phyloP scores from a whole-genome alignment of 2,888 invertebrate genomes.

The Leucoptera coffeella region DNA sequence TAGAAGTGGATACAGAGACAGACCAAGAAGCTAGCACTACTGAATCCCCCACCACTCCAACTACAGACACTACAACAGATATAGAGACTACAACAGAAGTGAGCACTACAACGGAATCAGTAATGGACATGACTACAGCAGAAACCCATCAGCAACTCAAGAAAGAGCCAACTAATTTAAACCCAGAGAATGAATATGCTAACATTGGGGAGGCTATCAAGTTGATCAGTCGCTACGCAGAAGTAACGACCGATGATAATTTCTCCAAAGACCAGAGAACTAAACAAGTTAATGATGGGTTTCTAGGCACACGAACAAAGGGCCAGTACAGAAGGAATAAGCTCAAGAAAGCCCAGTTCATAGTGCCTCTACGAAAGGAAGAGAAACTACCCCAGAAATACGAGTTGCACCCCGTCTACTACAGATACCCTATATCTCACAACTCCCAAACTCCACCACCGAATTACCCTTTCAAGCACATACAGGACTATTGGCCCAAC shows the following conservation, averaged over 20 bases:
- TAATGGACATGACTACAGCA: not conserved
- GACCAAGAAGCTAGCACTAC: not conserved
- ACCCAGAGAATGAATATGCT: slow-evolving; percentile 40
- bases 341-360: slow-evolving; percentile 15
- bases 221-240: slow-evolving; percentile 41
- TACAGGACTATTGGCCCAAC: slow-evolving; percentile 43
- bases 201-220: slow-evolving; percentile 46
- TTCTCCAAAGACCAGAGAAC: slow-evolving; percentile 33
- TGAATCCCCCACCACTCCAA: not conserved
- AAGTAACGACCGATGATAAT: slow-evolving; percentile 43
- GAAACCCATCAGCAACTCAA: slow-evolving; percentile 11
- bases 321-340: slow-evolving; percentile 35
- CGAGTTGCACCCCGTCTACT: slow-evolving; percentile 12
- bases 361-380: slow-evolving; percentile 9
- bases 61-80: not conserved
- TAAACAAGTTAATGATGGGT: slow-evolving; percentile 17
- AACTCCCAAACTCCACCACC: slow-evolving; percentile 29
- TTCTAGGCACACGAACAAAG: slow-evolving; percentile 39
- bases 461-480: slow-evolving; percentile 34
- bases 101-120: not conserved
- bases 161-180: slow-evolving; percentile 26
- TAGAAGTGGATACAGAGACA: not conserved
- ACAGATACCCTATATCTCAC: slow-evolving; percentile 32
- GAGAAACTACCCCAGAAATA: slow-evolving; percentile 3
- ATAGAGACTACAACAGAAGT: not conserved